A percentile compares a stretch with the other conserved stretches of the same genome.
These are phyloP conservation scores for Dolichoris vasculosae DNA, from an alignment of 1,140 invertebrate species.

Conservation along the genomic window DNA sequence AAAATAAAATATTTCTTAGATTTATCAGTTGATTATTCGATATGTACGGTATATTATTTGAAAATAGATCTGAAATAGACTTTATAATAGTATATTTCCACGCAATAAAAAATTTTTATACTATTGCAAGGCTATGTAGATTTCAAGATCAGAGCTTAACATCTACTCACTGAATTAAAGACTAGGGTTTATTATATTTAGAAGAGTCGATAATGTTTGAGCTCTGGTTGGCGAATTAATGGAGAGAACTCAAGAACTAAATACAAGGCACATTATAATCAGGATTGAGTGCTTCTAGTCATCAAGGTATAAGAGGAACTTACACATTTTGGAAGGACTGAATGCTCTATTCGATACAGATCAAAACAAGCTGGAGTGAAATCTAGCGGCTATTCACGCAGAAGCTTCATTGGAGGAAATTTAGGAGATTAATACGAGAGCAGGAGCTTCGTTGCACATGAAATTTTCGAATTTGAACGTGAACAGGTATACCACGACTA, in stretches of 20 bases:
- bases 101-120: too few species aligned
- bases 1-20: too few species aligned
- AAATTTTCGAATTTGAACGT: slow-evolving; percentile 6
- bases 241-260: neutral
- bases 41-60: too few species aligned
- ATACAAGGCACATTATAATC: neutral
- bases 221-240: neutral
- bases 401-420: neutral
- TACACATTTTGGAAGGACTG: neutral
- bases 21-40: too few species aligned
- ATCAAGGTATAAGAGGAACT: neutral
- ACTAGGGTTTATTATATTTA: neutral
- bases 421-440: neutral
- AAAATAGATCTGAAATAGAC: too few species aligned
- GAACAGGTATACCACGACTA: neutral
- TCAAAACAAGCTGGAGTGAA: neutral
- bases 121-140: too few species aligned
- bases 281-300: neutral
- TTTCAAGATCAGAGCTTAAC: too few species aligned
- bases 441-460: neutral
- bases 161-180: neutral
- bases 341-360: neutral
- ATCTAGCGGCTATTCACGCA: neutral
- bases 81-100: too few species aligned
- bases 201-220: neutral